Percentiles rank a stretch among this genome's conserved stretches.
These are phyloP conservation scores for Drosophila kambysellisi DNA, from an alignment of 2,888 invertebrate species.

Conservation along the genomic window DNA sequence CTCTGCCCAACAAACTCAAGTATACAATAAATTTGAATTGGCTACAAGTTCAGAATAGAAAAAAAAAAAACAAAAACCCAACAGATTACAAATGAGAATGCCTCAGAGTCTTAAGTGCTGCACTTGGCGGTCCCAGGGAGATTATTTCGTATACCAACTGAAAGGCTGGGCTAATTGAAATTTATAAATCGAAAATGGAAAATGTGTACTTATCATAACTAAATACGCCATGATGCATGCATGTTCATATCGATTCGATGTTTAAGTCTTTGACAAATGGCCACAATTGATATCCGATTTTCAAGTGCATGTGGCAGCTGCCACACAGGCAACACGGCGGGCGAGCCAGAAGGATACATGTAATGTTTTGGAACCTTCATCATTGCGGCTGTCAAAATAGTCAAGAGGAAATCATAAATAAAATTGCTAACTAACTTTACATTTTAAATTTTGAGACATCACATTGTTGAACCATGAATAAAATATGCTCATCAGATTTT, in stretches of 20 bases:
- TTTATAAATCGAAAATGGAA: constrained; percentile 47
- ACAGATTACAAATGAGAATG: constrained; percentile 65
- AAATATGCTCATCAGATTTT: background rate
- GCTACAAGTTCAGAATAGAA: constrained; percentile 68
- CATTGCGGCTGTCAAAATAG: constrained; percentile 68
- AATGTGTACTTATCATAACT: constrained; percentile 44
- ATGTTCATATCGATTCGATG: constrained; percentile 21
- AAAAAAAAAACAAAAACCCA: constrained; percentile 50
- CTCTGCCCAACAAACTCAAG: constrained; percentile 56
- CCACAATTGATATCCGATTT: constrained; percentile 38
- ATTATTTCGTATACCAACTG: constrained; percentile 14
- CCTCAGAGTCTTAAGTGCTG: constrained; percentile 56
- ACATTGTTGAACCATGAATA: background rate
- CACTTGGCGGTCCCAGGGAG: constrained; percentile 50
- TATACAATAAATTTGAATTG: constrained; percentile 64
- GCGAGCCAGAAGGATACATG: constrained; percentile 1
- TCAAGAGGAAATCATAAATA: constrained; percentile 73
- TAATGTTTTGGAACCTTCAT: constrained; percentile 55
- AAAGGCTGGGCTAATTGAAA: constrained; percentile 38
- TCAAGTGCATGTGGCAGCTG: constrained; percentile 55
- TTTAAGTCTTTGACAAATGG: constrained; percentile 51
- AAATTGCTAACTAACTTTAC: constrained; percentile 26
- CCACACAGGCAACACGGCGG: constrained; percentile 10
- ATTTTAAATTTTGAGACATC: constrained; percentile 1
- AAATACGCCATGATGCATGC: constrained; percentile 53